Evolutionary conservation across 2,888 invertebrate species (phyloP), one percentile per base, ranked within the genome.

Genomic region (Criorhina ranunculi): DNA sequence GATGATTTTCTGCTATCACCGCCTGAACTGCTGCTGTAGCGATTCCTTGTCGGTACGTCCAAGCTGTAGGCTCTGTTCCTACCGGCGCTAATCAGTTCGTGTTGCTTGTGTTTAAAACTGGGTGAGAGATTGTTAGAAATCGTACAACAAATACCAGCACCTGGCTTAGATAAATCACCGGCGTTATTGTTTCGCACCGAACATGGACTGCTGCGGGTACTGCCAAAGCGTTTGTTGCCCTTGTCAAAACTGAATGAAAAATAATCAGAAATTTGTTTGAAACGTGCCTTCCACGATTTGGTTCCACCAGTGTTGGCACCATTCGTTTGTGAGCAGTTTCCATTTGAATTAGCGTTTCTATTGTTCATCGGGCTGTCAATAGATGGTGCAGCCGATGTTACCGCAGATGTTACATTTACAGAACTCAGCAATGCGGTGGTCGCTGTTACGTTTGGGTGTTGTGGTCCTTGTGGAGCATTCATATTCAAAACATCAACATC

Each of bases 221-320:
- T 87, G 87, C 89, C 89, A 35, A 89, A 90, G 42, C 92, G 91
- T 66, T 92, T 91, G 78, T 90, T 89, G 70, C 88, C 88, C 86
- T 91, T 92, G 85, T 92, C 92, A 79, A 92, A 92, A 75, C 90
- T 90, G 79, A 92, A 91, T 87, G 90, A 89, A 51, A 92, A 91
- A 76, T 91, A 91, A 85, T 92, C 92, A 2, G 92, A 92, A 81
- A 92, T 90, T 73, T 92, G 92, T 44, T 91, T 90, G 59, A 92
- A 89, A 29, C 92, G 89, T 2, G 91, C 89, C 67, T 91, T 91
- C 91, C 92, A 92, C 0, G 90, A 89, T 11, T 79, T 70, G 19
- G 70, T 66, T 7, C 66, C 80, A 9, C 31, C 57, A 49, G 35
- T 31, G 29, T 33, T 82, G 8, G 67, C 11, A 11, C 66, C 77